Conservation (phyloP, 2,113 vertebrate genomes). For the Eclectus roratus region DNA sequence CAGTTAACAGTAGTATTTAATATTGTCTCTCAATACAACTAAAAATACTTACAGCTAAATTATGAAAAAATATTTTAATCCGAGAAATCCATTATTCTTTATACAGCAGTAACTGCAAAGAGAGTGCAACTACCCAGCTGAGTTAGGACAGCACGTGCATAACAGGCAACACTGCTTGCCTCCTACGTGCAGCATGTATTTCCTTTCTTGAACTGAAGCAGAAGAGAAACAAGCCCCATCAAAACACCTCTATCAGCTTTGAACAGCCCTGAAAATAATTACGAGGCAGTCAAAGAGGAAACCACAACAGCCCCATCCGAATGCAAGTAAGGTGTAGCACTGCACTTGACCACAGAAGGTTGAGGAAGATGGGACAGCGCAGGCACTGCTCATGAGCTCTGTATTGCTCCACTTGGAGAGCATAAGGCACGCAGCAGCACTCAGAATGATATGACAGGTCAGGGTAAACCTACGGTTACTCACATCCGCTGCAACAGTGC, state of each 20-base stretch:
- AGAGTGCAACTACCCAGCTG: rapidly evolving
- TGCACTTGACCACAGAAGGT: rapidly evolving
- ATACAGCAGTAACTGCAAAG: background rate
- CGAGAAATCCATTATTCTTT: background rate
- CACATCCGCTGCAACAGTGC: rapidly evolving
- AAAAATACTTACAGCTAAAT: background rate
- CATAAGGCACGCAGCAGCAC: rapidly evolving
- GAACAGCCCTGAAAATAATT: background rate
- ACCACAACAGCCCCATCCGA: background rate
- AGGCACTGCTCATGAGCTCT: background rate
- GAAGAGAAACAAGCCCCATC: background rate
- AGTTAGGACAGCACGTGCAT: rapidly evolving
- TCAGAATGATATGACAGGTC: rapidly evolving
- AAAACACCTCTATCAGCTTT: background rate
- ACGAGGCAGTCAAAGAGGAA: background rate
- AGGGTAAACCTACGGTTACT: background rate
- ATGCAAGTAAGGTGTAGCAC: rapidly evolving
- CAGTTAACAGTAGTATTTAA: background rate
- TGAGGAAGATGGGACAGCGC: background rate
- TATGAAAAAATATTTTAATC: background rate
- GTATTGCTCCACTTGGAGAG: rapidly evolving
- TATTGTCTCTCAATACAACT: background rate
- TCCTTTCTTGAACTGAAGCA: background rate
- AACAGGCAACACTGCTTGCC: rapidly evolving
- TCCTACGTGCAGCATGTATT: background rate